Evolutionary conservation across 2,113 vertebrate species (phyloP).

Genomic region (Amphiprion percula): DNA sequence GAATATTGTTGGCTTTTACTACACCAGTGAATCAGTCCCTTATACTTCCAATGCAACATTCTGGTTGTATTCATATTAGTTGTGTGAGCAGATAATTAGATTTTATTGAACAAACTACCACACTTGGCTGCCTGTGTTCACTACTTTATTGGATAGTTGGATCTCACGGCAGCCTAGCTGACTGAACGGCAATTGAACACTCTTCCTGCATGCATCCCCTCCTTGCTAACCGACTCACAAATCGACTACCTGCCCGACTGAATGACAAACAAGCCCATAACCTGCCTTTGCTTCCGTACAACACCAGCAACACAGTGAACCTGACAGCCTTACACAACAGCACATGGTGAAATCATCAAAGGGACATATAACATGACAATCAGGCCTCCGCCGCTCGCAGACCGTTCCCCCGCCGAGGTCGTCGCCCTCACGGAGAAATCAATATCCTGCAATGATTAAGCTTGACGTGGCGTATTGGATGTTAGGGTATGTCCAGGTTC

Average conservation of each 20-base stretch:
- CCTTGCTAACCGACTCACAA: conserved; percentile 43
- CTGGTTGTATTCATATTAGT: no score
- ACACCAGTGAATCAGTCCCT: no score
- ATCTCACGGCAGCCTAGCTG: conserved; percentile 25
- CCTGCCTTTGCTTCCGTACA: conserved; percentile 16
- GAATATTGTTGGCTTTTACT: no score
- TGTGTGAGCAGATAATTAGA: no score
- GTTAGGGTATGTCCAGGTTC: conserved; percentile 56
- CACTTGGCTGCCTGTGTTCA: no score
- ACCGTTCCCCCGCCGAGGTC: conserved; percentile 31
- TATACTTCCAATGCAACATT: no score
- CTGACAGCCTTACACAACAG: conserved; percentile 1
- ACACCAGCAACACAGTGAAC: conserved; percentile 17
- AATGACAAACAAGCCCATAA: conserved; percentile 28
- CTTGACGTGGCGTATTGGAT: conserved; percentile 46
- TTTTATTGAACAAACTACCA: no score
- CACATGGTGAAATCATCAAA: conserved; percentile 21
- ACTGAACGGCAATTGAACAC: conserved; percentile 38
- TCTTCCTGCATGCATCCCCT: conserved; percentile 24
- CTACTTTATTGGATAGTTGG: conserved; percentile 10
- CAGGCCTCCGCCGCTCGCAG: conserved; percentile 21
- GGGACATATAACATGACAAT: conserved; percentile 41
- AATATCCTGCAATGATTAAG: conserved; percentile 77
- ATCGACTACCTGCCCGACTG: conserved; percentile 47
- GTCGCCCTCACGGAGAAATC: conserved; percentile 69